Percentiles rank a stretch among this genome's conserved stretches.
Conservation (phyloP, 2,113 vertebrate genomes). For the Nipponia nippon region DNA sequence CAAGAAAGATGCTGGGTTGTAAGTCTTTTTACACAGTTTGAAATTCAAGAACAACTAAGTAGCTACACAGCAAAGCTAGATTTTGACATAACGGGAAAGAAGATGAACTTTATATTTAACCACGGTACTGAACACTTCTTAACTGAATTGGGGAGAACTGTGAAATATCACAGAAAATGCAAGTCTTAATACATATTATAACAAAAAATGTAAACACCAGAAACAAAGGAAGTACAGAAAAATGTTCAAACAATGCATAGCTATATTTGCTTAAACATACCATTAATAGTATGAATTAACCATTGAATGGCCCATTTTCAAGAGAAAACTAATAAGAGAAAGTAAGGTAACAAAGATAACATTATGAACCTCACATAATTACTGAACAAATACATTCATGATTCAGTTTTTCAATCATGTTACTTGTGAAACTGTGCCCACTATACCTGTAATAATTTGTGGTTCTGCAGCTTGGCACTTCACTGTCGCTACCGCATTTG, state of each 20-base stretch:
- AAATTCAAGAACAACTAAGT: background rate
- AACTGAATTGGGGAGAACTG: background rate
- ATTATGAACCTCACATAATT: background rate
- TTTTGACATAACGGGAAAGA: background rate
- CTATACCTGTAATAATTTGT: slow-evolving; percentile 92
- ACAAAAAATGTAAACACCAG: background rate
- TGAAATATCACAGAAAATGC: background rate
- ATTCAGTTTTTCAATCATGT: background rate
- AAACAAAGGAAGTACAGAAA: background rate
- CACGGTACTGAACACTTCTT: background rate
- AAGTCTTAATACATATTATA: background rate
- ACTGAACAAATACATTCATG: background rate
- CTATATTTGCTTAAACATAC: background rate
- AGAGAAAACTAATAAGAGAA: background rate
- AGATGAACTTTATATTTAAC: background rate
- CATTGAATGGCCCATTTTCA: background rate
- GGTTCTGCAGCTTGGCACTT: slow-evolving; percentile 94
- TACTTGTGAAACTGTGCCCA: background rate
- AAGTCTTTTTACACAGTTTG: background rate
- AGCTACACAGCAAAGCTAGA: background rate
- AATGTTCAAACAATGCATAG: background rate
- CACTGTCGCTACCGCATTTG: slow-evolving; percentile 96
- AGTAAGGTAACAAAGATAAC: background rate
- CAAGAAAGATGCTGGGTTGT: background rate
- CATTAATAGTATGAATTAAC: background rate